phyloP scores from a whole-genome alignment of 2,113 vertebrate species.

The Anoplopoma fimbria region DNA sequence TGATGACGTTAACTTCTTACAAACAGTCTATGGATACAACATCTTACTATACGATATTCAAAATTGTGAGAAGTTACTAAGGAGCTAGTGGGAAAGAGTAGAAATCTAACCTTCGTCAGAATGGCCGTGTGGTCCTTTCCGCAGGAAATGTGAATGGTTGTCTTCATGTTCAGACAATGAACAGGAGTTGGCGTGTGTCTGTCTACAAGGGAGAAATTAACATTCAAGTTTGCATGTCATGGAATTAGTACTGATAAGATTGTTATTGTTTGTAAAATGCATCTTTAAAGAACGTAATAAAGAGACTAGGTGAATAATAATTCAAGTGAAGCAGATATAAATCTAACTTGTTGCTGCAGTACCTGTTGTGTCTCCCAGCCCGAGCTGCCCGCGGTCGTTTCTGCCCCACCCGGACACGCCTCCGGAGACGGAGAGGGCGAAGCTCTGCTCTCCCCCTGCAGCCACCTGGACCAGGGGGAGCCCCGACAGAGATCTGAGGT shows the following conservation, averaged over 20 bases:
- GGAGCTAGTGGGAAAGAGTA: background rate
- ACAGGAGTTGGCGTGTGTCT: constrained; percentile 87
- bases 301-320: background rate
- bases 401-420: constrained; percentile 91
- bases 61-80: background rate
- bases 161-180: constrained; percentile 88
- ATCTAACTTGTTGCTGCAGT: background rate
- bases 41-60: background rate
- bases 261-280: background rate
- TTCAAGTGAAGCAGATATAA: background rate
- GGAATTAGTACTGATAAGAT: background rate
- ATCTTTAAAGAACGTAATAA: background rate
- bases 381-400: constrained; percentile 91
- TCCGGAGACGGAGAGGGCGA: constrained; percentile 87
- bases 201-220: constrained; percentile 81
- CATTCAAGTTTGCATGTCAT: background rate
- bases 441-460: constrained; percentile 90
- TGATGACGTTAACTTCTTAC: too few species aligned
- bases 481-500: constrained; percentile 80
- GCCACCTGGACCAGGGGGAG: constrained; percentile 87
- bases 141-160: constrained; percentile 90
- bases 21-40: background rate
- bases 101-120: constrained; percentile 88
- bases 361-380: constrained; percentile 77
- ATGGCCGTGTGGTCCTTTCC: constrained; percentile 92